Conservation (phyloP, 2,113 vertebrate genomes). For the Xiphophorus maculatus region DNA sequence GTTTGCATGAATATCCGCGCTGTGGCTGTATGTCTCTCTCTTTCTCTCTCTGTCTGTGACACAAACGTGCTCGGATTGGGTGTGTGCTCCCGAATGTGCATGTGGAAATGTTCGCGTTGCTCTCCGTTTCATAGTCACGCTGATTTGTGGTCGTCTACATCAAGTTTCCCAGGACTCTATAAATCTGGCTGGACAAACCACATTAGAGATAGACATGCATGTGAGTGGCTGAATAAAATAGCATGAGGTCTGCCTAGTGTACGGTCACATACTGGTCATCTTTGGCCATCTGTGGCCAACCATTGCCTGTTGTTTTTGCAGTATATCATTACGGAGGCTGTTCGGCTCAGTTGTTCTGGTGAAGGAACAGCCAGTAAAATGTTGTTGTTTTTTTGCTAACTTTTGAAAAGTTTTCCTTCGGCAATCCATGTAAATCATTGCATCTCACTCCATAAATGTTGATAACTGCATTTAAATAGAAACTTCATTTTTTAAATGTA, state of each 20-base stretch:
- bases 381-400: too few species aligned
- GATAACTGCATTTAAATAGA: too few species aligned
- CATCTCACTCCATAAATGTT: too few species aligned
- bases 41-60: conserved; percentile 34
- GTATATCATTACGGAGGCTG: not conserved
- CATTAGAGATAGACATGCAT: conserved; percentile 51
- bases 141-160: conserved; percentile 91
- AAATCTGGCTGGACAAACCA: conserved; percentile 83
- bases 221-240: conserved; percentile 28
- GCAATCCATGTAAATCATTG: too few species aligned
- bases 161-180: conserved; percentile 86
- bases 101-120: conserved; percentile 47
- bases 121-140: conserved; percentile 86
- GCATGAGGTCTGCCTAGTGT: conserved; percentile 13
- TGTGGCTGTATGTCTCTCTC: conserved; percentile 16
- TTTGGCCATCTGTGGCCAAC: conserved; percentile 27
- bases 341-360: not conserved
- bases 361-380: too few species aligned
- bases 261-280: conserved; percentile 14
- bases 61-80: conserved; percentile 45
- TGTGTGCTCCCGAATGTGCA: conserved; percentile 8
- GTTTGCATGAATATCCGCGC: conserved; percentile 17
- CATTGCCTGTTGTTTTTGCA: conserved; percentile 1
- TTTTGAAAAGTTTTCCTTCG: too few species aligned
- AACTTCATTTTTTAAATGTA: too few species aligned